Percentiles rank a stretch among this genome's conserved stretches.
Evolutionary conservation across 2,797 vertebrate species (phyloP).

Genomic region (Enteromius viviparus): DNA sequence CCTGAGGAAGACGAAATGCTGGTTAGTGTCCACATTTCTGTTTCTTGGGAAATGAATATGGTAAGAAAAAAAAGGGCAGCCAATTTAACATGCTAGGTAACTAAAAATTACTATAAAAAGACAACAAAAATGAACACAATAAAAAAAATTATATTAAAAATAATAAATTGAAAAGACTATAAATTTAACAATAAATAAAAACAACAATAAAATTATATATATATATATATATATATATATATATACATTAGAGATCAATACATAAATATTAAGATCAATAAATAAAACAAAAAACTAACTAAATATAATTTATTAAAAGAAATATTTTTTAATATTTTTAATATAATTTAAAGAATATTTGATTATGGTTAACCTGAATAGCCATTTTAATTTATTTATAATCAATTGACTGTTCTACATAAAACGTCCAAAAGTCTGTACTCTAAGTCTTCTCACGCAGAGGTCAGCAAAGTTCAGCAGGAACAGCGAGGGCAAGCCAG

Average conservation of each 20-base stretch:
- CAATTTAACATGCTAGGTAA: not conserved
- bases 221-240: too few relatives aligned
- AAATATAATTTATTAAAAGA: too few relatives aligned
- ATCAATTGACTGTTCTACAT: slow-evolving; percentile 4
- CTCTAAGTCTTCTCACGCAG: slow-evolving; percentile 38
- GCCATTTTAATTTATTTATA: not conserved
- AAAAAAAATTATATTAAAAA: not conserved
- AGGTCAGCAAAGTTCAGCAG: slow-evolving; percentile 46
- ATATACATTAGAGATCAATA: too few relatives aligned
- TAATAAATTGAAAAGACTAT: not conserved
- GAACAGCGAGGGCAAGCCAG: slow-evolving; percentile 37
- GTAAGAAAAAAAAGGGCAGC: not conserved
- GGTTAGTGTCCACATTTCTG: not conserved
- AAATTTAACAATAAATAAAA: not conserved
- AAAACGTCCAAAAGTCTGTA: not conserved
- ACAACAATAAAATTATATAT: too few relatives aligned
- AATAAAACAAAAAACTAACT: not conserved
- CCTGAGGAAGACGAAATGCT: slow-evolving; percentile 70
- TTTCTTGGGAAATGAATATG: not conserved
- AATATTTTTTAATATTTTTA: too few relatives aligned
- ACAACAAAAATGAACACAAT: not conserved
- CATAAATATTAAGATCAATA: not conserved
- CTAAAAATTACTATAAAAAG: not conserved
- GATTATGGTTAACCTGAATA: not conserved
- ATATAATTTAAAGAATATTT: not conserved